Base-by-base conservation (phyloP, 2,113 vertebrate genomes). In the Atherinomorus stipes region DNA sequence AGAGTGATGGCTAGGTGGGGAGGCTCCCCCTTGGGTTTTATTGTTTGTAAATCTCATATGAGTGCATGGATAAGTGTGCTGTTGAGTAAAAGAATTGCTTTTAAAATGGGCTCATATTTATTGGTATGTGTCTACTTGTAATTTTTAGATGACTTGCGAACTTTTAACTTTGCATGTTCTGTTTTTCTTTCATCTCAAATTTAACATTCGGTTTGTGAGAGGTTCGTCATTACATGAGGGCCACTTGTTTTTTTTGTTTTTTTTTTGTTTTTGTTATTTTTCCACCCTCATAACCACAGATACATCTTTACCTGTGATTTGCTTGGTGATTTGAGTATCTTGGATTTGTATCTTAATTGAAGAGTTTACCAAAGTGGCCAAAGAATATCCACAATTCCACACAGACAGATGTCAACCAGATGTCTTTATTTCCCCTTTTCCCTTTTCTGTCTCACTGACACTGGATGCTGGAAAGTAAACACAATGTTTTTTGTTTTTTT, bases 261-360 rank as follows among this genome's bases (percentile, higher is more conserved):
- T 34, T 34, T 37, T 72, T 25, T 31, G 3, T 7, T 31, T 31
- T 7, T 31, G 3, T 7, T 31, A 4, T 7, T 7, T 7, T 7
- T 7, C 28, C 28, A 3, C 31, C 31, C 40, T 75, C 62, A 42
- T 71, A 67, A 71, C 64, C 63, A 61, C 68, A 63, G 67, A 74
- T 78, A 47, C 34, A 45, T 73, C 74, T 73, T 72, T 80, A 25
- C 66, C 78, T 77, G 52, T 85, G 80, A 87, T 88, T n/a, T 89
- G 77, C 79, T 47, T 54, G 40, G 70, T 16, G 71, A 75, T 76
- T 81, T 73, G 71, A 85, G 76, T 76, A 82, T 74, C 75, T 85
- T 53, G 66, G 18, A 57, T 57, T 85, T 54, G 67, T 22, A 57
- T 57, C n/a, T 71, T 78, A 78, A 84, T 72, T 83, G 15, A 18